phyloP scores from a whole-genome alignment of 2,888 invertebrate genomes.

The Melitaea athalia region DNA sequence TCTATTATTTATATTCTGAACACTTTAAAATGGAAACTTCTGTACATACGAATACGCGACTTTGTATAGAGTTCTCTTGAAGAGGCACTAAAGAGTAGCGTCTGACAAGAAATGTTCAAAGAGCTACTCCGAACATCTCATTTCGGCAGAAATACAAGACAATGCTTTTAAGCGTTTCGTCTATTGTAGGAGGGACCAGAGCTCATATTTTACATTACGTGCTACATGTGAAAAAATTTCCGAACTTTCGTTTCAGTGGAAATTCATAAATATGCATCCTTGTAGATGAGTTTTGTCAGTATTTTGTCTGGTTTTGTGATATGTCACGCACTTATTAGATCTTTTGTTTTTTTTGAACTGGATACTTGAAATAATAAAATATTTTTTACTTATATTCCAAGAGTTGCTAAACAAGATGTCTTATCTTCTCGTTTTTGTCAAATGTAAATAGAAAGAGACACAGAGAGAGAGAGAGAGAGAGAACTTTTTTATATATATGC shows the following conservation, averaged over 20 bases:
- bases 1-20: conserved; percentile 32
- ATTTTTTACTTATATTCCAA: too few relatives aligned
- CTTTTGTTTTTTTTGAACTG: conserved; percentile 18
- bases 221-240: conserved; percentile 51
- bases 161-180: conserved; percentile 76
- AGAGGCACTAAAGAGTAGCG: conserved; percentile 41
- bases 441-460: too few relatives aligned
- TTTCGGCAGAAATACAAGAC: conserved; percentile 67
- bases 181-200: conserved; percentile 63
- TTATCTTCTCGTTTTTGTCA: too few relatives aligned
- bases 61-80: conserved; percentile 26
- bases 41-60: conserved; percentile 32
- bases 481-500: background rate
- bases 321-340: conserved; percentile 34
- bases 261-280: conserved; percentile 53
- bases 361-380: background rate
- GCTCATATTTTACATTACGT: conserved; percentile 57
- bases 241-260: conserved; percentile 47
- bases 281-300: conserved; percentile 40
- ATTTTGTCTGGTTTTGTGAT: conserved; percentile 36
- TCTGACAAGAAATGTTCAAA: conserved; percentile 45
- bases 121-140: conserved; percentile 47
- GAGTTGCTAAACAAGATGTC: background rate
- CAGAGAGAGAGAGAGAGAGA: too few relatives aligned
- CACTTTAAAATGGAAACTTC: conserved; percentile 33